Conservation (phyloP, 2,797 vertebrate species). For the Muscicapa comitata region DNA sequence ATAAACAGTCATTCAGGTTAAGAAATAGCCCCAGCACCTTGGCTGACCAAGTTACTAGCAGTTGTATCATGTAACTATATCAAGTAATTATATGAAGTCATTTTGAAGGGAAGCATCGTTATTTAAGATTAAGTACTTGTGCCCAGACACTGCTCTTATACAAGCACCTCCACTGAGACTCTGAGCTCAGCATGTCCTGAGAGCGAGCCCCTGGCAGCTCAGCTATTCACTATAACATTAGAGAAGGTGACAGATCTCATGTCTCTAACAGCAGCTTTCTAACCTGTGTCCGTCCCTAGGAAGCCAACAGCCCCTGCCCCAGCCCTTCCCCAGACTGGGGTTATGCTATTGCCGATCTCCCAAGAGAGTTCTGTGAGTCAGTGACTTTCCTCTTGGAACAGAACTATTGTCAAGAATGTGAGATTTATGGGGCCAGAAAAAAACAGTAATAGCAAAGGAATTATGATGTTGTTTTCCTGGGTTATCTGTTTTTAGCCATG, state of each 20-base stretch:
- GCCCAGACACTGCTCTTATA: not conserved
- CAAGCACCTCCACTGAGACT: not conserved
- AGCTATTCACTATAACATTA: not conserved
- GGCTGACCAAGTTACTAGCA: not conserved
- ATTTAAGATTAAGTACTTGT: not conserved
- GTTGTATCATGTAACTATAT: not conserved
- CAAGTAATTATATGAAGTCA: not conserved
- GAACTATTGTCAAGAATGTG: not conserved
- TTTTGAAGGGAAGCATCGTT: not conserved
- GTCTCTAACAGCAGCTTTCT: not conserved
- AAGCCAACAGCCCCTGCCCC: not conserved
- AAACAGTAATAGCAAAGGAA: not conserved
- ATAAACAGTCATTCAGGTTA: not conserved
- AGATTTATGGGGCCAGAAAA: not conserved
- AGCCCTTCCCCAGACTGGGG: not conserved
- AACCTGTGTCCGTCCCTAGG: not conserved
- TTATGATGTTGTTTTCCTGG: not conserved
- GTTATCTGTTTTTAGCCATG: not conserved
- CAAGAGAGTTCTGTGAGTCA: not conserved
- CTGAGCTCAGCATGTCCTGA: not conserved
- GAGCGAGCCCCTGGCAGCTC: not conserved
- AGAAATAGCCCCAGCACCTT: not conserved
- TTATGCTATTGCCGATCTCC: not conserved
- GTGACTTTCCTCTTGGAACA: not conserved
- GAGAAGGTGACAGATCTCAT: not conserved